These are phyloP conservation scores for Sinella curviseta DNA, from an alignment of 1,140 invertebrate genomes.

Conservation along the genomic window DNA sequence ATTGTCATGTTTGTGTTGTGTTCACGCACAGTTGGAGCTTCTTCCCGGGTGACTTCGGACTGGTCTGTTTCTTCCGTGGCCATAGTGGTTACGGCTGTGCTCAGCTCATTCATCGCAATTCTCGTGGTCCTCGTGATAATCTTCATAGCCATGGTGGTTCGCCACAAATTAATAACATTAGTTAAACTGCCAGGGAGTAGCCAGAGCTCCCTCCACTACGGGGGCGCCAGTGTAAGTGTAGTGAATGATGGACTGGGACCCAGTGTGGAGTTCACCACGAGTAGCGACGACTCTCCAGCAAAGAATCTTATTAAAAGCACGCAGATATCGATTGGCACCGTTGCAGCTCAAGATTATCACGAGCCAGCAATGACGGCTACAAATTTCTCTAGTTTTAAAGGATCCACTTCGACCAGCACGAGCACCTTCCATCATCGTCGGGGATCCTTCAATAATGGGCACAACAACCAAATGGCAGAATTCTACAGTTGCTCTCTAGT, in stretches of 20 bases:
- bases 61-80: neutral
- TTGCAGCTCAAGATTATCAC: neutral
- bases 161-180: neutral
- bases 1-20: neutral
- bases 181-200: neutral
- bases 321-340: neutral
- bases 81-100: neutral
- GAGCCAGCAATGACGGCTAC: neutral
- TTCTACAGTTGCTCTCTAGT: constrained; percentile 16
- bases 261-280: neutral
- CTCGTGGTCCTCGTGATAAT: neutral
- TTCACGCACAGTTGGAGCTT: neutral
- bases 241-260: neutral
- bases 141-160: constrained; percentile 3
- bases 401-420: neutral
- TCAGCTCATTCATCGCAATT: neutral
- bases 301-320: neutral
- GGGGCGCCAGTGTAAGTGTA: neutral
- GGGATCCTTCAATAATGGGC: neutral
- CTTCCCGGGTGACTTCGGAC: neutral
- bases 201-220: neutral
- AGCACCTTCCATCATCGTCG: neutral
- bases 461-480: neutral
- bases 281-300: neutral
- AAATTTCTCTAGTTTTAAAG: constrained; percentile 6